Percentiles rank a stretch among this genome's conserved stretches.
Conservation (phyloP, 2,797 vertebrate species). For the Heliangelus exortis region DNA sequence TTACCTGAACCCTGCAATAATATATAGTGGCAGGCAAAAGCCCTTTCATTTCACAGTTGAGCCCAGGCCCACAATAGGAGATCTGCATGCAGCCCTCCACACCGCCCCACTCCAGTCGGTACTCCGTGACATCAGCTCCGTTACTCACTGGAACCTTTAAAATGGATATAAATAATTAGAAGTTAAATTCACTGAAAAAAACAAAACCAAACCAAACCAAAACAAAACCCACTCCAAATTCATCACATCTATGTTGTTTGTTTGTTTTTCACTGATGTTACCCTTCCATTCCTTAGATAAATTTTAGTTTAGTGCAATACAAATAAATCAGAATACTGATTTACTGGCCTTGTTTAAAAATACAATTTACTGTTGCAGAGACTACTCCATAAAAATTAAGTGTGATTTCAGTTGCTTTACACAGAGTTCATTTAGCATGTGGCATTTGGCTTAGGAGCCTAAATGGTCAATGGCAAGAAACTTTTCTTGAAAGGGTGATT, state of each 20-base stretch:
- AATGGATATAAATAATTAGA: background rate
- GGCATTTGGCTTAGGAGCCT: background rate
- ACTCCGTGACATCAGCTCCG: slow-evolving; percentile 90
- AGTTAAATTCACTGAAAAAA: background rate
- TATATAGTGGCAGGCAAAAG: slow-evolving; percentile 92
- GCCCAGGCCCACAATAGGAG: slow-evolving; percentile 87
- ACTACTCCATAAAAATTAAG: background rate
- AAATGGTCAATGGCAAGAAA: background rate
- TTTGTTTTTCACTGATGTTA: background rate
- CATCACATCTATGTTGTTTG: background rate
- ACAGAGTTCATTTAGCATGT: background rate
- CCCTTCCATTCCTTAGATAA: background rate
- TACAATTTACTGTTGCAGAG: background rate
- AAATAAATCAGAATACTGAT: background rate
- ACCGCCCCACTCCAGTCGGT: slow-evolving; percentile 93
- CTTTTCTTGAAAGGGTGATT: background rate
- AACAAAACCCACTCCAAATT: background rate
- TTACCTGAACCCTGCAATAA: slow-evolving; percentile 92
- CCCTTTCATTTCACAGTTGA: slow-evolving; percentile 91
- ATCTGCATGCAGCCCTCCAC: slow-evolving; percentile 93
- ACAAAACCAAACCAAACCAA: background rate
- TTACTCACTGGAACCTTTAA: slow-evolving; percentile 87
- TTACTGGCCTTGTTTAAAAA: background rate
- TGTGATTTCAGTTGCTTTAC: background rate
- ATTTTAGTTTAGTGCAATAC: background rate